Conservation (phyloP, 1,140 invertebrate genomes). For the Drosophila pectinifera region DNA sequence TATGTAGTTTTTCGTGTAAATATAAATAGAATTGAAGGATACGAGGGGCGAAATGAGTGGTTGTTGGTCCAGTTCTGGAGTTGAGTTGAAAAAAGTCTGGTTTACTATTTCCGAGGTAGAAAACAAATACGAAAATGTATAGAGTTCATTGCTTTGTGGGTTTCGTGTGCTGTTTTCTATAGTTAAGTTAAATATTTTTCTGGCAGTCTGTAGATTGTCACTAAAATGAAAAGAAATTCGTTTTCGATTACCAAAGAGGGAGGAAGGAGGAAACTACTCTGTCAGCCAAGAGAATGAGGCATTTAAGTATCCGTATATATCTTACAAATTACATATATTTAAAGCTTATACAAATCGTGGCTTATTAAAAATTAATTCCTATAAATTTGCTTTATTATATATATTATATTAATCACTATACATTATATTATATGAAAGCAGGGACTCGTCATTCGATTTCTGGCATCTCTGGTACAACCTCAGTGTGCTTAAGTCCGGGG, state of each 20-base stretch:
- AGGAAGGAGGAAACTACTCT: constrained; percentile 3
- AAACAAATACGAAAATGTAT: constrained; percentile 2
- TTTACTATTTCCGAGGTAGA: constrained; percentile 8
- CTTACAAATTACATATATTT: constrained; percentile 39
- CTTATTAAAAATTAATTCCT: constrained; percentile 26
- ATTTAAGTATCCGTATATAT: constrained; percentile 7
- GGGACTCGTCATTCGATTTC: constrained; percentile 40
- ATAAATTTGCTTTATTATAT: constrained; percentile 24
- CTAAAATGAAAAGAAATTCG: constrained; percentile 66
- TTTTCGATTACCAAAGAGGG: constrained; percentile 21
- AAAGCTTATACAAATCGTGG: constrained; percentile 74
- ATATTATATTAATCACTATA: constrained; percentile 9
- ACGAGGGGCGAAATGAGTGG: constrained; percentile 1
- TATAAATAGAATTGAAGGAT: constrained; percentile 28
- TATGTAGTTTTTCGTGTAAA: constrained; percentile 68
- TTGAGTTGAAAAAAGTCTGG: constrained; percentile 10
- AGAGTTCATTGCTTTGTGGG: not conserved
- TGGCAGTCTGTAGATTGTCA: constrained; percentile 82
- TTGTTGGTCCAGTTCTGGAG: constrained; percentile 68
- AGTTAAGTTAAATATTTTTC: constrained; percentile 12
- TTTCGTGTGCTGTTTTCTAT: constrained; percentile 36
- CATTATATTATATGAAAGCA: constrained; percentile 27
- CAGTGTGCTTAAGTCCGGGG: constrained; percentile 32
- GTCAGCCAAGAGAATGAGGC: constrained; percentile 27
- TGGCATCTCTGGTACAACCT: constrained; percentile 64